Evolutionary conservation across 2,888 invertebrate genomes (phyloP), one percentile per base, ranked within the genome.

Genomic region (Lasioglossum oenotherae): DNA sequence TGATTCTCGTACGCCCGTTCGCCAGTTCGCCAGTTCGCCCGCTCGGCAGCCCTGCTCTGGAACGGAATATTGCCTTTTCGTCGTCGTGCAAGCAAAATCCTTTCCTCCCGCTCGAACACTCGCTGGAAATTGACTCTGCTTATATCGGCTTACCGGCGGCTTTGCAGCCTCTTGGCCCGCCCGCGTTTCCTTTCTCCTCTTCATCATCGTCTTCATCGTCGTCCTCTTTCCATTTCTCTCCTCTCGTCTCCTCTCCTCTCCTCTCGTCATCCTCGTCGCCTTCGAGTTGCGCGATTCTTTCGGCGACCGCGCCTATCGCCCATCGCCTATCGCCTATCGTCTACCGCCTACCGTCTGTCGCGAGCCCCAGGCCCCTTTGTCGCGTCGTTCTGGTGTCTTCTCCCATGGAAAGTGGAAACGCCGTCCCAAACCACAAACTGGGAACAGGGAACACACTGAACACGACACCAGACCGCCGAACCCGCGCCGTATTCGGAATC

Each of bases 101-200:
- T 89, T 91, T 88, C 86, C 90, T 89, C 86, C 84, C 89, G 91
- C 87, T 90, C 85, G 90, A 91, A 91, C 91, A 91, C 91, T 91
- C 88, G 87, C 84, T 91, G 90, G 89, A 91, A 91, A 91, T 91
- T 91, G 91, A 91, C 90, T 91, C 91, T 89, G 89, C 90, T 91
- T 91, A 91, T 91, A 91, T 91, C 90, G 90, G 91, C 91, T 91
- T 91, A 91, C 90, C 78, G 81, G 81, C 82, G 89, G 85, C 90
- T 89, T 88, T 88, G 85, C 88, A 88, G 84, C 76, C 86, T 90
- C 90, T 87, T 85, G 82, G 69, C 67, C 67, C 67, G 80, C 81
- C 87, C 64, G 75, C 84, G 74, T 82, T 78, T 81, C 81, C 80
- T 83, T 79, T 82, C 84, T 80, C 81, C 69, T 53, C 69, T 23